Conservation (phyloP, 2,113 vertebrate species). For the Smithornis capensis region DNA sequence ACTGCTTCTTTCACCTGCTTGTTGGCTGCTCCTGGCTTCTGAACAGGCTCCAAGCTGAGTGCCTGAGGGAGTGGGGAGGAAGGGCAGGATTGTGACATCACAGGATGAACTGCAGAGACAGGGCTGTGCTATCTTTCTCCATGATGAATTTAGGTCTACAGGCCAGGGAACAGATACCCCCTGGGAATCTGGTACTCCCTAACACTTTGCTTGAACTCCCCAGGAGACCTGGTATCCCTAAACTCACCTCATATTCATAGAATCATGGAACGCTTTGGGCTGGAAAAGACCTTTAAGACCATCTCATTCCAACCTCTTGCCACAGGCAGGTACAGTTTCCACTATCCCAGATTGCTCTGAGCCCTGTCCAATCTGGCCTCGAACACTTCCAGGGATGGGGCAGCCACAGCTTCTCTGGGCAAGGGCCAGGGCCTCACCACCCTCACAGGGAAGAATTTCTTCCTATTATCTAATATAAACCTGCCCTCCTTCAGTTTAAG, state of each 20-base stretch:
- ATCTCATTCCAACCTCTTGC: background rate
- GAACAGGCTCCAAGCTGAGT: background rate
- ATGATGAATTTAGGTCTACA: background rate
- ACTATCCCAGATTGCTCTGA: background rate
- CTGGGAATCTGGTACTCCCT: background rate
- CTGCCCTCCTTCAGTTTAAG: background rate
- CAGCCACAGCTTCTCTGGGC: background rate
- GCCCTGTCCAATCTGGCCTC: fast-evolving
- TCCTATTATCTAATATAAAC: background rate
- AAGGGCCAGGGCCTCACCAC: fast-evolving
- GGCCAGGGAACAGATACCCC: background rate
- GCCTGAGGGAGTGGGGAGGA: background rate
- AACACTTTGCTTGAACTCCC: background rate
- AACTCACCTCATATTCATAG: background rate
- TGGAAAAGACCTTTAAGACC: background rate
- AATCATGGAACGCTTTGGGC: background rate
- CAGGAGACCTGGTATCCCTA: background rate
- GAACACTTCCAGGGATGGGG: background rate
- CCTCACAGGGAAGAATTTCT: background rate
- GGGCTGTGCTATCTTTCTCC: background rate
- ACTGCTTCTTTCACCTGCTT: background rate
- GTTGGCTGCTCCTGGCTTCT: background rate
- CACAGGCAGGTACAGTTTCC: background rate
- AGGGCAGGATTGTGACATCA: background rate
- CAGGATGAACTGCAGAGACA: background rate